Percentiles rank a stretch among this genome's conserved stretches.
Evolutionary conservation across 2,888 invertebrate genomes (phyloP).

Genomic region (Amphimallon solstitiale): DNA sequence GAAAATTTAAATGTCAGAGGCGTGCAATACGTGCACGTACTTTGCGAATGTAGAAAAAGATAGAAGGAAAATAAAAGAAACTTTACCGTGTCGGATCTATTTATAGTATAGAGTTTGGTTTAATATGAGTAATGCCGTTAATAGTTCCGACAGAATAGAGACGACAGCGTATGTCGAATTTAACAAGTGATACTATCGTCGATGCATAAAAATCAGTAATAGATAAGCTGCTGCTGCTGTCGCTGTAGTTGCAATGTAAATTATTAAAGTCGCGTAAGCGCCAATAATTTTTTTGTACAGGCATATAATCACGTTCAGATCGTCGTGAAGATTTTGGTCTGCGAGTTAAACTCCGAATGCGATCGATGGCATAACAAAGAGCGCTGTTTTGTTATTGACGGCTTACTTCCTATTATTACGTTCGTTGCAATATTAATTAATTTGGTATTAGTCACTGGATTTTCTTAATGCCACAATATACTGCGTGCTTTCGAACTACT

Average conservation of each 20-base stretch:
- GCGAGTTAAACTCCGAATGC: conserved; percentile 26
- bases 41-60: background rate
- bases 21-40: conserved; percentile 10
- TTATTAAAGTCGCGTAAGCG: conserved; percentile 23
- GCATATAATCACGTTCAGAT: conserved; percentile 29
- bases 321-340: conserved; percentile 28
- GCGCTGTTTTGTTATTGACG: conserved; percentile 15
- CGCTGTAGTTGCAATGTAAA: background rate
- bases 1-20: conserved; percentile 22
- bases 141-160: conserved; percentile 15
- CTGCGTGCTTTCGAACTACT: no score
- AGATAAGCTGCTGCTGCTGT: background rate
- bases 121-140: conserved; percentile 21
- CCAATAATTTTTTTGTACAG: conserved; percentile 12
- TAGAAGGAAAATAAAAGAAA: conserved; percentile 18
- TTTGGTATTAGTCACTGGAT: background rate
- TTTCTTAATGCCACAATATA: conserved; percentile 12
- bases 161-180: conserved; percentile 12
- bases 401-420: conserved; percentile 26
- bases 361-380: conserved; percentile 24
- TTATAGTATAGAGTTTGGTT: background rate
- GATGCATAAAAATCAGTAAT: conserved; percentile 25
- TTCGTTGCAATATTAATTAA: conserved; percentile 9
- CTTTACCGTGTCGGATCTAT: conserved; percentile 13
- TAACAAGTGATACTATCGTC: conserved; percentile 6